Conservation (phyloP, 23 tunicate genomes). For the Trididemnum nubilum region DNA sequence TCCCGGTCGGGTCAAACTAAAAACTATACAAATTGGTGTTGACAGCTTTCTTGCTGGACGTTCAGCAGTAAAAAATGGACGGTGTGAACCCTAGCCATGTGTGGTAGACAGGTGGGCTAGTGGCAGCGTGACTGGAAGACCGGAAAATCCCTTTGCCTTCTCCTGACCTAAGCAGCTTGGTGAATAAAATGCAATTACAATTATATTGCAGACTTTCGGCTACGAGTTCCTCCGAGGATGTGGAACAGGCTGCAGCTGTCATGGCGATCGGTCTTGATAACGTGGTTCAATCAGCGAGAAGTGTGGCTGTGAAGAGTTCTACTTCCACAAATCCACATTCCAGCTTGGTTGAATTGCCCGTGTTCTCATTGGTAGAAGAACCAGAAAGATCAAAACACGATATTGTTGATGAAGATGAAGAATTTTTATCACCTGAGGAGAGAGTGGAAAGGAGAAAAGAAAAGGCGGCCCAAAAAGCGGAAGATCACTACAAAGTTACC, state of each 20-base stretch:
- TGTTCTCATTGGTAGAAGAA: conserved; percentile 41
- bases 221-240: conserved; percentile 49
- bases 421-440: conserved; percentile 79
- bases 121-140: too few relatives aligned
- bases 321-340: conserved; percentile 17
- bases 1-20: too few relatives aligned
- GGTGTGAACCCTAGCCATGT: too few relatives aligned
- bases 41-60: too few relatives aligned
- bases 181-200: too few relatives aligned
- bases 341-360: conserved; percentile 46
- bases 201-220: conserved; percentile 53
- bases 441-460: conserved; percentile 43
- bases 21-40: too few relatives aligned
- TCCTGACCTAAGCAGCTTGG: too few relatives aligned
- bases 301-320: conserved; percentile 35
- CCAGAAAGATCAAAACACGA: conserved; percentile 30
- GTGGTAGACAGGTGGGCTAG: too few relatives aligned
- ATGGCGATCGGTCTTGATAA: conserved; percentile 52
- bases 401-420: conserved; percentile 63
- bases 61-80: too few relatives aligned
- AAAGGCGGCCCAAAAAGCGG: background rate
- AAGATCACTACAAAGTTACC: conserved; percentile 35
- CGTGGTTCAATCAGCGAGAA: conserved; percentile 61
- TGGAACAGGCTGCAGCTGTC: conserved; percentile 57
- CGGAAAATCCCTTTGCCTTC: too few relatives aligned